Conservation (phyloP, 2,797 vertebrate species). For the Erethizon dorsatum region DNA sequence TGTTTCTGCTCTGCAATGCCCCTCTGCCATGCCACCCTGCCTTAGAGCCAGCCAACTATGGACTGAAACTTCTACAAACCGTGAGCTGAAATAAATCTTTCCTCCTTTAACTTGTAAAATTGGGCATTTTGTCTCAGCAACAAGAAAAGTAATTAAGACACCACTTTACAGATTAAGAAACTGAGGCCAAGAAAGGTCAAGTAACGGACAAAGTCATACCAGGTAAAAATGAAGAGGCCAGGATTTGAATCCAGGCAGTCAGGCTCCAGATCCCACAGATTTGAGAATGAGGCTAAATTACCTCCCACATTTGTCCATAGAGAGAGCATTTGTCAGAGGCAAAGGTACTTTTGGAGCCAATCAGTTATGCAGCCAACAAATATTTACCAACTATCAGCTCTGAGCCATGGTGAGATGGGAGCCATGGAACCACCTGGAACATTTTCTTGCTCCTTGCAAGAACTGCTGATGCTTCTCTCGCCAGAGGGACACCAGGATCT, state of each 20-base stretch:
- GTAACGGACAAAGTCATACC: fast-evolving
- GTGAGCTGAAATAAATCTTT: neutral
- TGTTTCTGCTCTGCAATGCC: neutral
- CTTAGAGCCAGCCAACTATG: neutral
- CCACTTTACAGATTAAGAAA: neutral
- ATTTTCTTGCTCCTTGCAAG: neutral
- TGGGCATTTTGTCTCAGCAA: neutral
- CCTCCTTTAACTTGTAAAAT: neutral
- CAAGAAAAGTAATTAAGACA: neutral
- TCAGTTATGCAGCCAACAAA: neutral
- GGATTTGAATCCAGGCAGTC: neutral
- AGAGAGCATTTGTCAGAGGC: neutral
- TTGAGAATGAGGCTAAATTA: neutral
- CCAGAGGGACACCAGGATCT: neutral
- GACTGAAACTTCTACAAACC: neutral
- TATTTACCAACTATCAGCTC: neutral
- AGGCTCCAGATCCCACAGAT: neutral
- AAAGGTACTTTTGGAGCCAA: neutral
- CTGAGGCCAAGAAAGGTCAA: neutral
- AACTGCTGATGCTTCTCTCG: neutral
- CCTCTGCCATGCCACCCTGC: neutral
- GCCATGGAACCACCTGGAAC: neutral
- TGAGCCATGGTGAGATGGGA: neutral
- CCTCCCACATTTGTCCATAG: fast-evolving
- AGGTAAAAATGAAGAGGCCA: neutral